Base-by-base conservation (phyloP, 2,113 vertebrate species). In the Heloderma charlesbogerti region DNA sequence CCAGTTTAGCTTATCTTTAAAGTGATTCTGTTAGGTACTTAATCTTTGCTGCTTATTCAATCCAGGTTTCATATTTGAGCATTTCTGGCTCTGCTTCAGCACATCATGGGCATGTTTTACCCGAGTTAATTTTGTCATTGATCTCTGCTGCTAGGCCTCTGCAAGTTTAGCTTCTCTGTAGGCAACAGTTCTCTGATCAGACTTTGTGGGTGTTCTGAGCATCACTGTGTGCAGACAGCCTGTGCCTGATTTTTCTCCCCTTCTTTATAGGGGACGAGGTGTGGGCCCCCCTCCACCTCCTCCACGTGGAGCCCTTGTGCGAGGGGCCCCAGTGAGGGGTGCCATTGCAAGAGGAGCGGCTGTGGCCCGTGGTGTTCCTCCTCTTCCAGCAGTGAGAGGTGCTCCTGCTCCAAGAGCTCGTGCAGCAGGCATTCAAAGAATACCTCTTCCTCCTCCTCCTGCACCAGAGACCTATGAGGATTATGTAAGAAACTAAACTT, bases 381-480 rank as follows among this genome's bases (percentile, higher is more conserved):
- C 98, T 1, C 93, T 98, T n/a, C 96, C 98, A 1, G 94, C 98
- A 0, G 94, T 95, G 27, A 97, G 98, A 69, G 98, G 98, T 0
- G 96, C 98, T 75, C 96, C 98, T 0, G 94, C 98, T 2, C 92
- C 98, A 16, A 97, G 99, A 85, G 98, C 98, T 1, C 98, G 98
- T 43, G 98, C 98, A 51, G 79, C 98, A 0, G 98, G 98, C 74
- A 97, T 98, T 51, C 98, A 98, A 84, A 98, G 99, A 95, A 99
- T 99, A 98, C 97, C 99, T 0, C 98, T 99, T 27, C 96, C 98
- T 80, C 97, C 98, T 78, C 96, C 98, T 40, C 94, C 98, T 0
- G 98, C 98, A 37, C 96, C 98, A 4, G 98, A 99, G 45, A 94
- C 95, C 84, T 99, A 99, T 2, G 98, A 99, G 45, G 99, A 99